These are phyloP conservation scores for Parazoanthus atlanticus DNA, from an alignment of 92 coral and sea anemone genomes.

Conservation along the genomic window DNA sequence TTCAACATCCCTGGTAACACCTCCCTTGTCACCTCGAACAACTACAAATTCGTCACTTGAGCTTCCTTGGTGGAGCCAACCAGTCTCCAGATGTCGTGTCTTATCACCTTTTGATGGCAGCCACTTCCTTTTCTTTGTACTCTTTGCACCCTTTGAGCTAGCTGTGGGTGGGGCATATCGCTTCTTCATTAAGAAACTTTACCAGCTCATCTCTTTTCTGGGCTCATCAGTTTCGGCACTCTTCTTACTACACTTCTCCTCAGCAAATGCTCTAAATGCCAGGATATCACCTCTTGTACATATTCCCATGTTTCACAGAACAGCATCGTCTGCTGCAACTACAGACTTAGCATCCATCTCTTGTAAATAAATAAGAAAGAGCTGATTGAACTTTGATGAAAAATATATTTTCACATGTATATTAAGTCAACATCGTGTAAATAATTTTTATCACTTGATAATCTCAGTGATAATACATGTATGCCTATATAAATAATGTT, in stretches of 20 bases:
- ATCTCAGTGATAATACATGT: too few species aligned
- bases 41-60: too few species aligned
- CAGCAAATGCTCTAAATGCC: conserved; percentile 2
- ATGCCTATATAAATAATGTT: too few species aligned
- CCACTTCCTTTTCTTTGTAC: conserved; percentile 7
- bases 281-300: not conserved
- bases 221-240: too few species aligned
- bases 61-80: too few species aligned
- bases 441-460: too few species aligned
- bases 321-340: not conserved
- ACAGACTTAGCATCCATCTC: conserved; percentile 11
- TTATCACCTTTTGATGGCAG: not conserved
- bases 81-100: conserved; percentile 6
- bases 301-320: conserved; percentile 6
- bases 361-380: not conserved
- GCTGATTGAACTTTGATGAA: too few species aligned
- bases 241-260: not conserved
- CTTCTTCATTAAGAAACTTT: conserved; percentile 4
- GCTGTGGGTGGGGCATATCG: not conserved
- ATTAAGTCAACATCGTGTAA: too few species aligned
- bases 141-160: too few species aligned
- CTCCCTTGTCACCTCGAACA: too few species aligned
- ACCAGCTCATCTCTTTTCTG: not conserved
- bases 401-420: not conserved
- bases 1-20: not conserved